Percentiles rank a stretch among this genome's conserved stretches.
Conservation (phyloP, 1,140 invertebrate species). For the Caenorhabditis briggsae region DNA sequence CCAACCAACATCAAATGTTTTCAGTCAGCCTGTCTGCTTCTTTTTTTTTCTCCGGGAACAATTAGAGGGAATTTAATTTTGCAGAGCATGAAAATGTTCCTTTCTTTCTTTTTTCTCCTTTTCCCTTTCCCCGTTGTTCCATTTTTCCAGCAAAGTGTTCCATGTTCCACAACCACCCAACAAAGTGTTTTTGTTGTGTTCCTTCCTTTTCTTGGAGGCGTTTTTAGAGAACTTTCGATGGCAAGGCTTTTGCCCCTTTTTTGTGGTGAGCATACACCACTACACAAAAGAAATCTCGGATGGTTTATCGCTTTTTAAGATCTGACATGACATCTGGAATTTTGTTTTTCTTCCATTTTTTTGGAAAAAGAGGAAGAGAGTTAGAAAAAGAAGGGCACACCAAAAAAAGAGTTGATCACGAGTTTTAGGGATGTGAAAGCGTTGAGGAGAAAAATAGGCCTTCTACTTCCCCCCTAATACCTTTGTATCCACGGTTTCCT, state of each 20-base stretch:
- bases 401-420: slow-evolving; percentile 1
- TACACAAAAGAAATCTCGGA: not conserved
- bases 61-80: slow-evolving; percentile 15
- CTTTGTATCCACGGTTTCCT: too few species aligned
- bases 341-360: not conserved
- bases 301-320: slow-evolving; percentile 15
- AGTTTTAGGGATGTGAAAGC: too few species aligned
- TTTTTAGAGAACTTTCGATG: too few species aligned
- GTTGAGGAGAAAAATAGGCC: too few species aligned
- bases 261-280: not conserved
- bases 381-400: not conserved
- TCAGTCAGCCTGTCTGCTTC: not conserved
- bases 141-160: not conserved
- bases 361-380: too few species aligned
- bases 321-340: not conserved
- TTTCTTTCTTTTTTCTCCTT: not conserved
- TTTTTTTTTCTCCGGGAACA: not conserved
- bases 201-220: not conserved
- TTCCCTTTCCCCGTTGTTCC: not conserved
- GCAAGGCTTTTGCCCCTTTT: not conserved
- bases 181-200: slow-evolving; percentile 15
- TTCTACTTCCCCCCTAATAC: too few species aligned
- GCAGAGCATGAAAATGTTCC: not conserved
- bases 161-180: not conserved
- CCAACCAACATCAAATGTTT: not conserved